phyloP scores from a whole-genome alignment of 2,113 vertebrate genomes.

The Hystrix cristata region DNA sequence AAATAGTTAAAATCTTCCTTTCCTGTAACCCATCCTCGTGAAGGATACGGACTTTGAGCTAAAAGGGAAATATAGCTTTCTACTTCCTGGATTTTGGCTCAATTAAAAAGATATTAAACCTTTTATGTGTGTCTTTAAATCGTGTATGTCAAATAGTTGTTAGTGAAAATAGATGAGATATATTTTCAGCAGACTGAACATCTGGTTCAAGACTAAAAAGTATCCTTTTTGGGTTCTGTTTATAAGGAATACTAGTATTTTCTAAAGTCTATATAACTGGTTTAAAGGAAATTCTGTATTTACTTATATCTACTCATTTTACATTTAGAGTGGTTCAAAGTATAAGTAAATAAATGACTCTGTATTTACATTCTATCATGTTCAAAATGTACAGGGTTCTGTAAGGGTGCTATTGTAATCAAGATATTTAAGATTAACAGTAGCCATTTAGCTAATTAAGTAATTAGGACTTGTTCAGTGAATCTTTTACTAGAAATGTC shows the following conservation, averaged over 20 bases:
- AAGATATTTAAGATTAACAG: neutral
- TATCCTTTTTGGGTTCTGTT: slow-evolving; percentile 1
- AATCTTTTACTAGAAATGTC: neutral
- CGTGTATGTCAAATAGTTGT: neutral
- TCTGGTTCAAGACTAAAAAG: slow-evolving; percentile 1
- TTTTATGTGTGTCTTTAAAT: neutral
- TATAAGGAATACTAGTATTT: slow-evolving; percentile 16
- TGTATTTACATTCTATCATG: neutral
- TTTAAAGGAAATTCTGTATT: slow-evolving; percentile 59
- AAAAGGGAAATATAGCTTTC: neutral
- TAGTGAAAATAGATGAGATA: slow-evolving; percentile 40
- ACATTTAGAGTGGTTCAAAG: neutral
- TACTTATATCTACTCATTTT: neutral
- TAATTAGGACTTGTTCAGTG: slow-evolving; percentile 21
- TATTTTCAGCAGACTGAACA: neutral
- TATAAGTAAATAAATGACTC: neutral
- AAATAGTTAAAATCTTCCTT: slow-evolving; percentile 5
- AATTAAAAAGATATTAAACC: neutral
- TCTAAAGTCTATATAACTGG: neutral
- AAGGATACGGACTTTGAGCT: slow-evolving; percentile 11
- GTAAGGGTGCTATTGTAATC: neutral
- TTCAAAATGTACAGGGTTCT: neutral
- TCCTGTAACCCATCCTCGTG: neutral
- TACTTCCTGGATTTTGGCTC: neutral
- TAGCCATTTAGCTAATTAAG: neutral